These are phyloP conservation scores for Zosterops pallidus DNA, from an alignment of 2,113 vertebrate genomes.

Conservation along the genomic window DNA sequence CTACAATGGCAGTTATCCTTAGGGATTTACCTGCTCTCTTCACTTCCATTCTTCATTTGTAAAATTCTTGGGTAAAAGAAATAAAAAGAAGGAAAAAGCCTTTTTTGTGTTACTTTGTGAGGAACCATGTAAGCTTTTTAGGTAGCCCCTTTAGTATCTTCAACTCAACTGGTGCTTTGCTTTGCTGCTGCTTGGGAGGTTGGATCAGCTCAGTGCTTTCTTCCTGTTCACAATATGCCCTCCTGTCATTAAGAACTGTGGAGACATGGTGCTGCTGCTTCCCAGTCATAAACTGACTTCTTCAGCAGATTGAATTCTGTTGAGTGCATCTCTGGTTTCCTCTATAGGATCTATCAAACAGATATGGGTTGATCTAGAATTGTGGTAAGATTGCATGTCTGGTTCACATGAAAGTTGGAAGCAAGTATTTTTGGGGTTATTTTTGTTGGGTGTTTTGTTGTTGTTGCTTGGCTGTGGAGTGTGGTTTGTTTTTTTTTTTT, in stretches of 20 bases:
- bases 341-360: background rate
- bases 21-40: background rate
- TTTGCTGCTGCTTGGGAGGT: background rate
- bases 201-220: background rate
- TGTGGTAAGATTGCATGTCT: background rate
- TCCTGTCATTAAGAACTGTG: background rate
- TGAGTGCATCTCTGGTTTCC: background rate
- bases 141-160: background rate
- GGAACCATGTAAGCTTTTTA: background rate
- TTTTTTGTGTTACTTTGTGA: background rate
- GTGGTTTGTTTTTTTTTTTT: too few relatives aligned
- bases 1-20: background rate
- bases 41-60: background rate
- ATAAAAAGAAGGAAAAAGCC: background rate
- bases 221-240: background rate
- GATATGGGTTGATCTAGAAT: background rate
- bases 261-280: background rate
- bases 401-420: background rate
- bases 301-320: background rate
- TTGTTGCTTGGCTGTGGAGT: background rate
- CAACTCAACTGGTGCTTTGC: fast-evolving
- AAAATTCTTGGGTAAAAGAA: background rate
- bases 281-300: background rate
- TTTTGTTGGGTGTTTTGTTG: background rate
- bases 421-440: background rate